These are phyloP conservation scores for Eristalis tenax DNA, from an alignment of 2,888 invertebrate genomes.

Conservation along the genomic window DNA sequence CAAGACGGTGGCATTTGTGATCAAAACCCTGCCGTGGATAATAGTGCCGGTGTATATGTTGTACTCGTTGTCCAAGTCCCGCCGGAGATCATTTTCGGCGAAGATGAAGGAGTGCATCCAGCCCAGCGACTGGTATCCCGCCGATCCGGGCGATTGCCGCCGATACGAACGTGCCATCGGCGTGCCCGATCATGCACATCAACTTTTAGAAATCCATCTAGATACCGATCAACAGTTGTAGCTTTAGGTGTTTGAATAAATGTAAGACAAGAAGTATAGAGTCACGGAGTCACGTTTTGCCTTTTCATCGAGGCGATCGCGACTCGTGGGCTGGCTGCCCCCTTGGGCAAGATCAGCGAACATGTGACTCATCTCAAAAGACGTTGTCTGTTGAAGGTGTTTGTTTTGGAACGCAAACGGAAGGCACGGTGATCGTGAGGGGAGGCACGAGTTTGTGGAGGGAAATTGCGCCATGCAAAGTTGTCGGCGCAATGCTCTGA, in stretches of 20 bases:
- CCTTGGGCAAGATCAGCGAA: neutral
- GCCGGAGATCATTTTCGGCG: slow-evolving; percentile 73
- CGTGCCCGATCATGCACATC: slow-evolving; percentile 69
- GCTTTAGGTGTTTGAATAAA: slow-evolving; percentile 34
- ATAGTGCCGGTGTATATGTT: slow-evolving; percentile 67
- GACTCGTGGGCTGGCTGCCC: too few relatives aligned
- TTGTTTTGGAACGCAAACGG: neutral
- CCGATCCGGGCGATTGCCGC: slow-evolving; percentile 78
- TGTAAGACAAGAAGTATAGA: slow-evolving; percentile 5
- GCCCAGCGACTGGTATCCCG: slow-evolving; percentile 81
- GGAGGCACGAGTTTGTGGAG: neutral
- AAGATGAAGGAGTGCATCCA: slow-evolving; percentile 78
- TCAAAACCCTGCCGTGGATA: slow-evolving; percentile 70
- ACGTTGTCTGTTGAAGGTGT: neutral
- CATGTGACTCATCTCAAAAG: neutral
- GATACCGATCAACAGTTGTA: slow-evolving; percentile 63
- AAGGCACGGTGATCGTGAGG: neutral
- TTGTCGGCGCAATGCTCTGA: neutral
- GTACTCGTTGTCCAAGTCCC: slow-evolving; percentile 56
- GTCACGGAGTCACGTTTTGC: neutral
- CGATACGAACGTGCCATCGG: slow-evolving; percentile 80
- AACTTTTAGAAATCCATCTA: slow-evolving; percentile 65
- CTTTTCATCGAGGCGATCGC: neutral
- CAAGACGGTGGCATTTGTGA: slow-evolving; percentile 37
- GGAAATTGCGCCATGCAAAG: neutral